Evolutionary conservation across 2,797 vertebrate genomes (phyloP), one percentile per base, ranked within the genome.

Genomic region (Diglossa cyanea): DNA sequence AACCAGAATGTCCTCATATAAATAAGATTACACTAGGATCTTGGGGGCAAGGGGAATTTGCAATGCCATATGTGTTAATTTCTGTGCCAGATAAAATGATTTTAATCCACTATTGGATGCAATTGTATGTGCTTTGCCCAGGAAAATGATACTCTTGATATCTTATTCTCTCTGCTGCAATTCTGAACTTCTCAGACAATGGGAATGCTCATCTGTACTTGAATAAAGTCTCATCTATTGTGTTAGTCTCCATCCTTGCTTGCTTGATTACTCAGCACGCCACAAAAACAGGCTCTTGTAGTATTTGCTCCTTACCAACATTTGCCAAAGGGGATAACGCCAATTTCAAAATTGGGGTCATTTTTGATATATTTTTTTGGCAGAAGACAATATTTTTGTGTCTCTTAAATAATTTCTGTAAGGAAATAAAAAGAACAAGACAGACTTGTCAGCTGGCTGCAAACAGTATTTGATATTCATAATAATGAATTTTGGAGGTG

Each of bases 111-210:
- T 62, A 24, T 55, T 33, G n/a, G 33, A 33, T 33, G 28, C 67
- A 70, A 87, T 57, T 91, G 33, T 91, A 53, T 70, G 26, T 55
- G 37, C 78, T 89, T 79, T 92, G 63, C 19, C 26, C 4, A 17
- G 55, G 40, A 91, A 91, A 94, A 95, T 26, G 0, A 79, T 62
- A 37, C n/a, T 67, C 37, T 91, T 85, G 40, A 53, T 87, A 42
- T 66, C 74, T 89, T 90, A 62, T 89, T 91, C 55, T 89, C 63
- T 73, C 51, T 89, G 33, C 67, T 55, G n/a, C 24, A 25, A 82
- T 92, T 95, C 61, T 89, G 89, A 94, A 44, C 35, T 67, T 91
- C 68, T 80, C 68, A 71, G 54, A 74, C 37, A 83, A 73, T 68
- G 16, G 67, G 33, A 93, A 91, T 73, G 14, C 50, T 91, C 31